Base-by-base conservation (phyloP, 2,797 vertebrate species). In the Hozukius guyotensis region DNA sequence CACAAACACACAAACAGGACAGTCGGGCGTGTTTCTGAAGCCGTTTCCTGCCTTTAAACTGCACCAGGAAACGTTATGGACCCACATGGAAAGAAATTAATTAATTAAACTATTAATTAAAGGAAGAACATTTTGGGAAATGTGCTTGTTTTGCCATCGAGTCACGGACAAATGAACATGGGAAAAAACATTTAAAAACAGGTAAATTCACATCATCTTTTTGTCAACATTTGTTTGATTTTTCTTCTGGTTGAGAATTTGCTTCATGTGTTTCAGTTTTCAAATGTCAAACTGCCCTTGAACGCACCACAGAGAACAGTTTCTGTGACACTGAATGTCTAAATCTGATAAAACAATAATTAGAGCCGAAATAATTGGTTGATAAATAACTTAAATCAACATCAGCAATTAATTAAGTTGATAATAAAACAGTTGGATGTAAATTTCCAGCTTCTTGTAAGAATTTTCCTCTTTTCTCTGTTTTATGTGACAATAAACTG, bases 41-140 rank as follows among this genome's bases (percentile, higher is more conserved):
- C 13, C 6, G 42, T 18, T 46, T 46, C 42, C 14, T 16, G 14
- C 14, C 42, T 16, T 46, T 46, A 81, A 76, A 60, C 61, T 71
- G 75, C 68, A 74, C 31, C 38, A 78, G 71, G 27, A 66, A 73
- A 79, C 27, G 2, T 16, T 16, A 18, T 62, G 32, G 57, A 83
- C 52, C 27, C 32, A 36, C 31, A 42, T 46, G 52, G 66, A 59
- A 57, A 46, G 42, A 46, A 18, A 46, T 12, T n/a, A n/a, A 9
- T 16, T 14, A 36, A 57, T 63, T 4, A 9, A 60, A 32, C 59
- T 11, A 32, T 2, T 5, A 18, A 31, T 31, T 20, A 68, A 18
- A 72, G 27, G 10, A 57, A 13, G 0, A 56, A 62, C 24, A 31
- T 38, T 59, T 8, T 75, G 68, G 67, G 59, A 78, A 72, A 73